These are phyloP conservation scores for Drosophila barbarae DNA, from an alignment of 2,888 invertebrate species.

Conservation along the genomic window DNA sequence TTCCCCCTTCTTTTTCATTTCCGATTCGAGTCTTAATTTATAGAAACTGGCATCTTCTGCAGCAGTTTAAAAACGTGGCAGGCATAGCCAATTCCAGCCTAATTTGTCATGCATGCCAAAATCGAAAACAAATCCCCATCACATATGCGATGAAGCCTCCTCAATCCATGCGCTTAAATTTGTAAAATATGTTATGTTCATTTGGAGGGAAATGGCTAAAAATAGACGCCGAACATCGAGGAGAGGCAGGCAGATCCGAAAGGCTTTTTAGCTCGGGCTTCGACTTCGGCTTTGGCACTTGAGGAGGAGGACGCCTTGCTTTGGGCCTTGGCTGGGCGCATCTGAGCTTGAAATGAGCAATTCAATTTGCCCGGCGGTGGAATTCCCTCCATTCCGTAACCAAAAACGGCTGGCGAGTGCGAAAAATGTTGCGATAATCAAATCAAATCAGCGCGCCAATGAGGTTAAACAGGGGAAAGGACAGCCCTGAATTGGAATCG, in stretches of 20 bases:
- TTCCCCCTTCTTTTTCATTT: not conserved
- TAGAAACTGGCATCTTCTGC: slow-evolving; percentile 2
- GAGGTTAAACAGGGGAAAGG: slow-evolving; percentile 40
- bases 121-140: slow-evolving; percentile 10
- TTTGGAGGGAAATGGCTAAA: slow-evolving; percentile 18
- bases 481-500: slow-evolving; percentile 27
- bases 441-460: slow-evolving; percentile 51
- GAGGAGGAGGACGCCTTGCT: slow-evolving; percentile 2
- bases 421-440: slow-evolving; percentile 38
- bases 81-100: slow-evolving; percentile 4
- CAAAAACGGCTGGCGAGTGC: slow-evolving; percentile 36
- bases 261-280: slow-evolving; percentile 3
- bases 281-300: not conserved
- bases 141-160: slow-evolving; percentile 17
- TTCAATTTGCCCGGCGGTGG: slow-evolving; percentile 18
- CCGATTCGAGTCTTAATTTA: not conserved
- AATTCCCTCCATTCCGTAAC: slow-evolving; percentile 37
- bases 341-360: slow-evolving; percentile 20
- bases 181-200: slow-evolving; percentile 24
- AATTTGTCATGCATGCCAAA: slow-evolving; percentile 19
- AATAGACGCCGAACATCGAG: slow-evolving; percentile 5
- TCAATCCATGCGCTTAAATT: slow-evolving; percentile 12
- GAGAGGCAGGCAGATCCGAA: not conserved
- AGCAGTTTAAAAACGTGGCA: slow-evolving; percentile 2
- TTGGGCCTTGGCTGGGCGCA: slow-evolving; percentile 18